Evolutionary conservation across 2,888 invertebrate genomes (phyloP), one percentile per base, ranked within the genome.

Genomic region (Stomorhina lunata): DNA sequence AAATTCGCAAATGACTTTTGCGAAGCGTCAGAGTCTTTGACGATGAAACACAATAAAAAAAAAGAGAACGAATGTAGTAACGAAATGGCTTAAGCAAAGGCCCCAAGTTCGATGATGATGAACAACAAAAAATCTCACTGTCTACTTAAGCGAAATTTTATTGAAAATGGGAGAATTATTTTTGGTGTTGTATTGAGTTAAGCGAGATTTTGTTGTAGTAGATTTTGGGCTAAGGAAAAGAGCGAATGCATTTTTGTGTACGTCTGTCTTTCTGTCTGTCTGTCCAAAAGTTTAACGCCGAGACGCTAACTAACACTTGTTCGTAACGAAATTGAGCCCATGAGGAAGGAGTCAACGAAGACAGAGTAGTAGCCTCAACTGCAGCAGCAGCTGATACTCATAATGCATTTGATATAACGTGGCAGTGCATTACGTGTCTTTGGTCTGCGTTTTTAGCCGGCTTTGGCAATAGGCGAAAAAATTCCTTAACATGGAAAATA

Each of bases 401-500:
- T n/a, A n/a, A n/a, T n/a, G n/a, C n/a, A n/a, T n/a, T n/a, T n/a
- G n/a, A n/a, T n/a, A n/a, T n/a, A n/a, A n/a, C n/a, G n/a, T n/a
- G n/a, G 20, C 45, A 22, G 22, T 10, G 40, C 40, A 25, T 22
- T 22, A n/a, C n/a, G n/a, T n/a, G n/a, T n/a, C n/a, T 9, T 29
- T 55, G 15, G 29, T 15, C 55, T 9, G 29, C 27, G 55, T 12
- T 29, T 17, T 15, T 77, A n/a, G 50, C 59, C 72, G 79, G 69
- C 59, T 59, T 40, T 61, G 37, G 20, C 32, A n/a, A 34, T 55
- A 55, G 32, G 57, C 66, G 71, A 53, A 79, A 65, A 82, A 82
- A 79, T 82, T 79, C 82, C 79, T 82, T 79, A 82, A 69, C 75
- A 79, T 79, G 82, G 79, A 82, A 82, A 82, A 73, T 32, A 78